Evolutionary conservation across 2,888 invertebrate genomes (phyloP).

Genomic region (Spilarctia lutea): DNA sequence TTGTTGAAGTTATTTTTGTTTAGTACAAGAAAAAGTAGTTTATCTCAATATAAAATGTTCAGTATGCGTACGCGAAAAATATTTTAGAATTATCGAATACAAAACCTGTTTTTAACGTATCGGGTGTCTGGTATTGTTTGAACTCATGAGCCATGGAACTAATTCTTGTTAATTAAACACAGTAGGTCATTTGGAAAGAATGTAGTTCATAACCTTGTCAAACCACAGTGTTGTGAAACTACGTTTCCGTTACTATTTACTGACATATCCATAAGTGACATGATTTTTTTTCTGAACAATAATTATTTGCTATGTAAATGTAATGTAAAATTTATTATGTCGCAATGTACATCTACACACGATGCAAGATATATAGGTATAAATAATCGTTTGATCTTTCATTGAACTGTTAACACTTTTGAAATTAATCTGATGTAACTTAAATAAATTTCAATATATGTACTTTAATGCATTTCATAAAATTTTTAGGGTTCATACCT

Average conservation of each 20-base stretch:
- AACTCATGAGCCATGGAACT: background rate
- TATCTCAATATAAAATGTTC: background rate
- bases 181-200: slow-evolving; percentile 1
- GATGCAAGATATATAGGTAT: background rate
- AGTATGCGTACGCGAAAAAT: background rate
- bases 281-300: too few relatives aligned
- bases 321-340: background rate
- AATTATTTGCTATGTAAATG: background rate
- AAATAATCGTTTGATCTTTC: background rate
- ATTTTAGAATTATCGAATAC: background rate
- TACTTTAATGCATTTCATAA: background rate
- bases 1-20: slow-evolving; percentile 3
- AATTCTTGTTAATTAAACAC: background rate
- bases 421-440: background rate
- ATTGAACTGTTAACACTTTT: background rate
- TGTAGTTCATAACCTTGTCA: slow-evolving; percentile 21
- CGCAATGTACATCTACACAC: background rate
- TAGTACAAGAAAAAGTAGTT: background rate
- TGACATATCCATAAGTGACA: slow-evolving; percentile 2
- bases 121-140: background rate
- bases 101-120: background rate
- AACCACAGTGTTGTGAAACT: slow-evolving; percentile 28
- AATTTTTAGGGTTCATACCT: too few relatives aligned
- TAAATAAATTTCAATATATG: background rate
- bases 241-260: slow-evolving; percentile 26